These are phyloP conservation scores for Alcedo atthis DNA, from an alignment of 2,797 vertebrate species.

Conservation along the genomic window DNA sequence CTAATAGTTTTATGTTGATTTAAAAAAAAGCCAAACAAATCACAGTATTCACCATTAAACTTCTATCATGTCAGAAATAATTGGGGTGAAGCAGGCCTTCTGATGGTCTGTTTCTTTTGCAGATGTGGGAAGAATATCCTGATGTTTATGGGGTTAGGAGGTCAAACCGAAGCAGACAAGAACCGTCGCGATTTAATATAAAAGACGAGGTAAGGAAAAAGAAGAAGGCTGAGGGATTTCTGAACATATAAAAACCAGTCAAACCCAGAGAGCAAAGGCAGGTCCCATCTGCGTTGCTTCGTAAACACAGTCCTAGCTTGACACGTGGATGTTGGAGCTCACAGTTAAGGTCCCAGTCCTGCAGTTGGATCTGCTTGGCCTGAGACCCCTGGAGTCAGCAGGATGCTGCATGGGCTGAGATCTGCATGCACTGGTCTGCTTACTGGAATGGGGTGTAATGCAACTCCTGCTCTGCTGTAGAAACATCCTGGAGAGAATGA, in stretches of 20 bases:
- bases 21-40: background rate
- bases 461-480: background rate
- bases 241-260: conserved; percentile 6
- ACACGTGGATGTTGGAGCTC: background rate
- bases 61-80: conserved; percentile 30
- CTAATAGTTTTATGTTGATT: background rate
- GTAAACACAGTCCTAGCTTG: background rate
- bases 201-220: conserved; percentile 91
- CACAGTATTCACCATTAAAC: background rate
- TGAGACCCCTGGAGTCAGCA: background rate
- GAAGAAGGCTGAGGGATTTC: background rate
- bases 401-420: background rate
- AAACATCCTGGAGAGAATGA: background rate
- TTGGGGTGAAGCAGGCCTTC: conserved; percentile 59
- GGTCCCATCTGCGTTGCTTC: background rate
- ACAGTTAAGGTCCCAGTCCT: background rate
- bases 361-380: background rate
- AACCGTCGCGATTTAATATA: conserved; percentile 95
- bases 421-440: background rate
- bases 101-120: conserved; percentile 78
- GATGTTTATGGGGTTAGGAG: conserved; percentile 98
- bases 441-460: background rate
- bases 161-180: conserved; percentile 97
- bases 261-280: background rate
- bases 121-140: conserved; percentile 99